Base-by-base conservation (phyloP, 2,888 invertebrate species). In the Thera obeliscata region DNA sequence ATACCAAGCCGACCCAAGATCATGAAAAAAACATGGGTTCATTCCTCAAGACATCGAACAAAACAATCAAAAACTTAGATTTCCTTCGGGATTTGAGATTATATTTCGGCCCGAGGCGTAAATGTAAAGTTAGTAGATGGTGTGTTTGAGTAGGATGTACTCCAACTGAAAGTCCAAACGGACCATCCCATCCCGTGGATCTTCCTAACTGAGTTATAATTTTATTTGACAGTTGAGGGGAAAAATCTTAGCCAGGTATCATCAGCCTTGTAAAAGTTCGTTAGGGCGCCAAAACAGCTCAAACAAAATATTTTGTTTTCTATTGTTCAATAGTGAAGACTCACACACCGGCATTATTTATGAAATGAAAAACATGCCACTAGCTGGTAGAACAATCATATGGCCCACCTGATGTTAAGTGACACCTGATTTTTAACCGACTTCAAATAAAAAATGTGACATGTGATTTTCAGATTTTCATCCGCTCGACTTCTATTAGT, bases 11-110 rank as follows among this genome's bases (percentile, higher is more conserved):
- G 8, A 46, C 43, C 52, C 50, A n/a, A 55, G 41, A 36, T 12
- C 57, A 50, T 22, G 61, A 36, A 52, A 56, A 46, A 65, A 65
- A 59, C 59, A 57, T 43, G 38, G 38, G 49, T 43, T 43, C 56
- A 49, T 67, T 63, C 64, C 64, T 67, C 60, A 58, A 36, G 63
- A 56, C 64, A 56, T 60, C 56, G 59, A 56, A 63, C 55, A 67
- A 67, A 64, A 67, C 67, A 67, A 67, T 67, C 67, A 64, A 63
- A 67, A 67, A 67, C 63, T 64, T 60, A 38, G 64, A 67, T 67
- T 67, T 67, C 67, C 67, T 67, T 64, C 46, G 67, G 67, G 67
- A 64, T 33, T 56, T 48, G 12, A 64, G 67, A 63, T 63, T 63
- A 63, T 67, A 67, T 67, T 67, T 63, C 43, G 55, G 59, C 54